These are phyloP conservation scores for Pseudanteris insignis DNA, from an alignment of 2,888 invertebrate genomes.

Conservation along the genomic window DNA sequence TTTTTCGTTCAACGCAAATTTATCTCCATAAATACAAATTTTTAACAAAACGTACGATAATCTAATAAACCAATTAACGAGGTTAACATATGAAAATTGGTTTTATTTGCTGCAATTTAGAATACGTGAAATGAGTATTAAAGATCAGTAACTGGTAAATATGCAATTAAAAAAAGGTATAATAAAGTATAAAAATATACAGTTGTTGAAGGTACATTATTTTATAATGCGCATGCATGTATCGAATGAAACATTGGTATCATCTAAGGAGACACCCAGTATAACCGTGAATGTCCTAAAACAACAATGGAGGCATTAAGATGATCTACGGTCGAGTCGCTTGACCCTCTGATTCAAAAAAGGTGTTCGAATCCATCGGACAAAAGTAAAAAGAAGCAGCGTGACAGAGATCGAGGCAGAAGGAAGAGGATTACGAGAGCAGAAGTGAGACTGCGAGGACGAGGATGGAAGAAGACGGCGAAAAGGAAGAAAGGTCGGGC, in stretches of 20 bases:
- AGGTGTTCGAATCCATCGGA: conserved; percentile 63
- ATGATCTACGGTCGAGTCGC: conserved; percentile 65
- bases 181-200: too few relatives aligned
- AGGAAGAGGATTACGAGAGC: conserved; percentile 33
- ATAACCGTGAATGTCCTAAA: conserved; percentile 62
- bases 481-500: conserved; percentile 38
- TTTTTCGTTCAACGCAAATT: too few relatives aligned
- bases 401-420: conserved; percentile 42
- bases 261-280: conserved; percentile 58
- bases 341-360: conserved; percentile 65
- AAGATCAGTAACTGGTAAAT: too few relatives aligned
- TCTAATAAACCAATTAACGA: too few relatives aligned
- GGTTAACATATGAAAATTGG: too few relatives aligned
- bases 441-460: conserved; percentile 37
- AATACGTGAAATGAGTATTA: too few relatives aligned
- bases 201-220: too few relatives aligned
- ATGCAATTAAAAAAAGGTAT: too few relatives aligned
- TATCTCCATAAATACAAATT: too few relatives aligned
- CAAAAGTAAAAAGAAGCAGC: conserved; percentile 46
- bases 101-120: too few relatives aligned
- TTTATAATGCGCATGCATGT: conserved; percentile 2
- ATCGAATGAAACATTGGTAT: conserved; percentile 51
- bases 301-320: conserved; percentile 66
- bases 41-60: too few relatives aligned
- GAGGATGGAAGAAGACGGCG: conserved; percentile 30